These are phyloP conservation scores for Emydura subglobosa DNA, from an alignment of 2,113 vertebrate species.

Conservation along the genomic window DNA sequence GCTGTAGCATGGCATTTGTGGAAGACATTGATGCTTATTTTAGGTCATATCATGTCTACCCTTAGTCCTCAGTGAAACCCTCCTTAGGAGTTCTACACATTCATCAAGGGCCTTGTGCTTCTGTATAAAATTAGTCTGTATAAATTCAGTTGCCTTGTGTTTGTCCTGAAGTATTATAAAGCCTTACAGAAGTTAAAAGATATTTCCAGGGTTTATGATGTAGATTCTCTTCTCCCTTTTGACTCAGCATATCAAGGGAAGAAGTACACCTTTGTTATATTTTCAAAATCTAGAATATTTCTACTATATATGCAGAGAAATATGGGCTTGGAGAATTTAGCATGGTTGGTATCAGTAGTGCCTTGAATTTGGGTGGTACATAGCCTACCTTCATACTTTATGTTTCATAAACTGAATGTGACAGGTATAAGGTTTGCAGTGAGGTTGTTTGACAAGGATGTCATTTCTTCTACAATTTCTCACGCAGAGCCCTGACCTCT, in stretches of 20 bases:
- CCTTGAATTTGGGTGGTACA: neutral
- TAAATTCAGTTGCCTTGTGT: neutral
- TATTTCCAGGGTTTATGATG: neutral
- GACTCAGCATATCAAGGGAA: neutral
- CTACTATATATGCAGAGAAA: neutral
- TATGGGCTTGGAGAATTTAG: accelerated
- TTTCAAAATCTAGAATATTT: neutral
- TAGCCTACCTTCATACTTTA: neutral
- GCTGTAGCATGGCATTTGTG: accelerated
- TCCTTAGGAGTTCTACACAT: neutral
- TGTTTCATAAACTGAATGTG: neutral
- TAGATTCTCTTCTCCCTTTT: neutral
- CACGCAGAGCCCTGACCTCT: conserved; percentile 33
- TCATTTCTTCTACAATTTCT: conserved; percentile 23
- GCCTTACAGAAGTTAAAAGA: neutral
- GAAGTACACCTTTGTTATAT: neutral
- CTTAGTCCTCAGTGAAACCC: neutral
- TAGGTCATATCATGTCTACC: neutral
- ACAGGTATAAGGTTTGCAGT: conserved; percentile 25
- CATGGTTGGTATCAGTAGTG: neutral
- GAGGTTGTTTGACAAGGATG: conserved; percentile 26
- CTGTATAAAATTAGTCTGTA: neutral
- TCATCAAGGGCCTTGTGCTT: neutral
- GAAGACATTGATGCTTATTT: neutral
- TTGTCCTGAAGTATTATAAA: neutral